Evolutionary conservation across 2,888 invertebrate species (phyloP).

Genomic region (Drosophila monieri): DNA sequence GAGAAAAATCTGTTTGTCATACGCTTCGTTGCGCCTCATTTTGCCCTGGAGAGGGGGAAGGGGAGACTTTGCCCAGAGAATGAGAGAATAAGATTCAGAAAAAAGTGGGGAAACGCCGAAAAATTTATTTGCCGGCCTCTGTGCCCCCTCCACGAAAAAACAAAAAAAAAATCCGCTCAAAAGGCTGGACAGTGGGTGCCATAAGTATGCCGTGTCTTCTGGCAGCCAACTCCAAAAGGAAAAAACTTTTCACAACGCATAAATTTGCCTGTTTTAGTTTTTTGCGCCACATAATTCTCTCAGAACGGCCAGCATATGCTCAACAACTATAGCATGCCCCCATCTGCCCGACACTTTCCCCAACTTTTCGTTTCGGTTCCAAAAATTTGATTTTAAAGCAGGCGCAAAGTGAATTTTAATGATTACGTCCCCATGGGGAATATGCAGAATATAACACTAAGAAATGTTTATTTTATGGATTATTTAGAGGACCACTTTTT

Average conservation of each 20-base stretch:
- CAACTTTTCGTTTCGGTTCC: constrained; percentile 17
- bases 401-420: constrained; percentile 73
- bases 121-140: constrained; percentile 65
- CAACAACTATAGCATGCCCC: constrained; percentile 14
- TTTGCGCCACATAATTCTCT: constrained; percentile 74
- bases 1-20: constrained; percentile 79
- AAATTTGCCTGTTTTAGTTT: constrained; percentile 73
- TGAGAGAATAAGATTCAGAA: constrained; percentile 14
- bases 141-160: constrained; percentile 27
- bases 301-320: constrained; percentile 63
- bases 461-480: constrained; percentile 21
- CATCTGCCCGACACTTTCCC: constrained; percentile 17
- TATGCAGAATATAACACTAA: constrained; percentile 11
- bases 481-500: constrained; percentile 16
- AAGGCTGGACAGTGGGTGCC: constrained; percentile 61
- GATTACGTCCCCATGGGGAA: constrained; percentile 29
- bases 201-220: constrained; percentile 36
- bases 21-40: constrained; percentile 80
- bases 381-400: constrained; percentile 71
- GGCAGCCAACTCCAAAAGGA: constrained; percentile 23
- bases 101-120: constrained; percentile 26
- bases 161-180: constrained; percentile 36
- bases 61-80: background rate
- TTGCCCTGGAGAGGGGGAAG: constrained; percentile 54
- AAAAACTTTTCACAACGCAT: constrained; percentile 74